phyloP scores from a whole-genome alignment of 2,888 invertebrate species.

The Sarcophaga subvicina region DNA sequence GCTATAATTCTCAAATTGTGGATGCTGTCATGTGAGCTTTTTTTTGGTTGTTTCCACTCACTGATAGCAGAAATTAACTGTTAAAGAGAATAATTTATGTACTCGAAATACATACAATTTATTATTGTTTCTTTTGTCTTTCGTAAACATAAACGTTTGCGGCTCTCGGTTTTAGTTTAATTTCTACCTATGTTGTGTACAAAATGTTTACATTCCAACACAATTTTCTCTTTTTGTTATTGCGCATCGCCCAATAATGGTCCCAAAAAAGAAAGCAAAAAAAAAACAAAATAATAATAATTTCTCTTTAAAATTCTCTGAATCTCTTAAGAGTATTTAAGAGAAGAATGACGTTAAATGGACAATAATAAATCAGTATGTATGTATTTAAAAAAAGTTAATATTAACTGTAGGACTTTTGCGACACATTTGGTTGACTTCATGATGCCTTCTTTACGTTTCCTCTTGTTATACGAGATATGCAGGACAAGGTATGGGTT shows the following conservation, averaged over 20 bases:
- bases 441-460: not conserved
- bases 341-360: not conserved
- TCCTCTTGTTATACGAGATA: not conserved
- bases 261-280: not conserved
- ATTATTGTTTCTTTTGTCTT: not conserved
- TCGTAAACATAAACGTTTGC: not conserved
- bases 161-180: not conserved
- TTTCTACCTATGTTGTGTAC: not conserved
- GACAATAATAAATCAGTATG: not conserved
- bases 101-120: not conserved
- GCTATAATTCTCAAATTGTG: conserved; percentile 30
- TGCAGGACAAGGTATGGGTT: not conserved
- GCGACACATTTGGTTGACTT: conserved; percentile 7
- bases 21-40: conserved; percentile 24
- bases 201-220: not conserved
- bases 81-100: not conserved
- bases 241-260: conserved; percentile 23
- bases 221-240: conserved; percentile 20
- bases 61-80: not conserved
- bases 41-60: not conserved
- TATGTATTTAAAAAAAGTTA: not conserved
- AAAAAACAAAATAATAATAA: not conserved
- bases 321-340: not conserved
- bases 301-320: not conserved
- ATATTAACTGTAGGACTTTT: conserved; percentile 23